Base-by-base conservation (phyloP, 2,797 vertebrate species). In the Cuculus canorus region DNA sequence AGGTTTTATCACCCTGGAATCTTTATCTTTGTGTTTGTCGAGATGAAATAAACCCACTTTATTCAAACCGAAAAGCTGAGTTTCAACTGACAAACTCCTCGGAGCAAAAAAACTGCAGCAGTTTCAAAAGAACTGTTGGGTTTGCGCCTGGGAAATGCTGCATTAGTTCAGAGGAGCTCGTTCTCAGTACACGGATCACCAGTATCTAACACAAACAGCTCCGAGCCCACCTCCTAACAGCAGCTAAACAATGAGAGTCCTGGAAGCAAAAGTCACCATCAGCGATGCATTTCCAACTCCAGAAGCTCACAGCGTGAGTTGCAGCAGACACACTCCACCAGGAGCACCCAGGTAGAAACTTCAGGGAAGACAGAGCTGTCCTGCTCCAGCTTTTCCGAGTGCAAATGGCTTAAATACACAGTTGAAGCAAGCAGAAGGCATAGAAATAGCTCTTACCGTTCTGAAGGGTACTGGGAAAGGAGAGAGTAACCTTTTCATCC, bases 401-500 rank as follows among this genome's bases (percentile, higher is more conserved):
- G 28, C 41, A 45, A 82, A 60, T 1, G 3, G 21, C 91, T 37
- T 25, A 14, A 32, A n/a, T 3, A 7, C 35, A 7, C 0, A 2
- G 53, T 4, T 30, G 48, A 18, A 57, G 48, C 48, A 6, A 87
- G 61, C 24, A 39, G 53, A 41, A 28, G 50, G 65, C 50, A n/a
- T 13, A 35, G 22, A 63, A 66, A 54, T 0, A n/a, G 47, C 13
- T 61, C 96, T 97, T 96, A 99, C 99, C 99, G 98, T 98, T 99
- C 97, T 99, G 99, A 92, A 99, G 98, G 86, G 98, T 98, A 68
- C 99, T 99, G 85, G 99, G 99, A 94, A 99, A 99, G 47, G 99
- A 99, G 92, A 99, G 97, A 39, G 99, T 99, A 94, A 99, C 99
- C 97, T 99, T 99, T 90, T 99, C 99, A 93, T 99, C 99, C 97